Evolutionary conservation across 2,888 invertebrate species (phyloP).

Genomic region (Spatulosminthurus flaviceps): DNA sequence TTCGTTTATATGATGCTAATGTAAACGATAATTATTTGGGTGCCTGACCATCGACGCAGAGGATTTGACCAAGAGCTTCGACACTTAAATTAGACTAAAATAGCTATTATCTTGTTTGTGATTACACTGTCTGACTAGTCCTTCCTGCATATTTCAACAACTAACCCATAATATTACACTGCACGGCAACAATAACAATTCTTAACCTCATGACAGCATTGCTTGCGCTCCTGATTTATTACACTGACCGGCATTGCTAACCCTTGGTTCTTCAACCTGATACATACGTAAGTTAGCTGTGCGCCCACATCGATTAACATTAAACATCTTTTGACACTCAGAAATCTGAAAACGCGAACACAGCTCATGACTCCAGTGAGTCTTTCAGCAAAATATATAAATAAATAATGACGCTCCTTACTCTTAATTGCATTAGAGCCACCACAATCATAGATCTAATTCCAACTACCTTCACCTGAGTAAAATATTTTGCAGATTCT

Average conservation of each 20-base stretch:
- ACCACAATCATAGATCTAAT: background rate
- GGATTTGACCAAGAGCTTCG: background rate
- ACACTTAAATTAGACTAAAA: constrained; percentile 19
- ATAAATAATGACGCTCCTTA: no score
- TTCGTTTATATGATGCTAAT: background rate
- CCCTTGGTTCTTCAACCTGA: no score
- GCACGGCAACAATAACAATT: background rate
- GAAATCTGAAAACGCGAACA: no score
- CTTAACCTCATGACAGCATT: background rate
- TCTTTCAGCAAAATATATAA: no score
- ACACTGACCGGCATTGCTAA: no score
- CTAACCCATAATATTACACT: constrained; percentile 9
- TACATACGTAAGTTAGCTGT: no score
- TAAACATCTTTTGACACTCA: background rate
- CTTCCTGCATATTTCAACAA: background rate
- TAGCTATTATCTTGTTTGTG: constrained; percentile 23
- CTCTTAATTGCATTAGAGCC: constrained; percentile 3
- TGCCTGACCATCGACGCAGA: constrained; percentile 8
- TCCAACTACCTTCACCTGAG: background rate
- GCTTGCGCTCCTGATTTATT: background rate
- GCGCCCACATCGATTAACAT: background rate
- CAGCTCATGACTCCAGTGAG: no score
- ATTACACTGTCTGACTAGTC: constrained; percentile 3
- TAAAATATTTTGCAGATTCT: background rate
- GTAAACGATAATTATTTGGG: constrained; percentile 16